A percentile compares a stretch with the other conserved stretches of the same genome.
Evolutionary conservation across 1,140 invertebrate species (phyloP).

Genomic region (Leptopilina clavipes): DNA sequence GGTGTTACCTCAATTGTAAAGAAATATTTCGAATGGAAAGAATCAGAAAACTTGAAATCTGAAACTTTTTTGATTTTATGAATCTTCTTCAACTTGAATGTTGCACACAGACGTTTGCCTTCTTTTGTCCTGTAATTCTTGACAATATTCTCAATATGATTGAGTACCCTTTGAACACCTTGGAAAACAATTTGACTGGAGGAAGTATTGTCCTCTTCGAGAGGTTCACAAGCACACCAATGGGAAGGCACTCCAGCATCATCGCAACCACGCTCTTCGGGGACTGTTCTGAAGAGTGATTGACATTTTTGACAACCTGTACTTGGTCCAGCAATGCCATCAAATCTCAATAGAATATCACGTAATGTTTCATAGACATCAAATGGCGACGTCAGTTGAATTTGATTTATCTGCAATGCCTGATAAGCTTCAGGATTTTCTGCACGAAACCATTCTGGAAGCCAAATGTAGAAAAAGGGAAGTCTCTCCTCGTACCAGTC

Average conservation of each 20-base stretch:
- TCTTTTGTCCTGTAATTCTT: slow-evolving; percentile 63
- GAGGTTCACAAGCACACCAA: slow-evolving; percentile 86
- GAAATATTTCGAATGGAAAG: slow-evolving; percentile 62
- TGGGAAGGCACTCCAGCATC: slow-evolving; percentile 83
- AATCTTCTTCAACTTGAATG: slow-evolving; percentile 71
- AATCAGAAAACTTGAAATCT: slow-evolving; percentile 73
- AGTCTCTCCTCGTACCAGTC: slow-evolving; percentile 93
- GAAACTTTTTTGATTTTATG: slow-evolving; percentile 67
- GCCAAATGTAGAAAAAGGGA: slow-evolving; percentile 86
- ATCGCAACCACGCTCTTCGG: slow-evolving; percentile 80
- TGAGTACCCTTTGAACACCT: slow-evolving; percentile 62
- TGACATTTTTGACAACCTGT: slow-evolving; percentile 79
- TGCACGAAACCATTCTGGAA: slow-evolving; percentile 84
- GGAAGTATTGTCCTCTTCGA: slow-evolving; percentile 65
- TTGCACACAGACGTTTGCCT: slow-evolving; percentile 72
- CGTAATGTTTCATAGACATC: slow-evolving; percentile 85
- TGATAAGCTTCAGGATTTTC: slow-evolving; percentile 79
- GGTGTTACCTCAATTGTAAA: slow-evolving; percentile 70
- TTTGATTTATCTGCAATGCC: slow-evolving; percentile 83
- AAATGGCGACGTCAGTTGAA: slow-evolving; percentile 87
- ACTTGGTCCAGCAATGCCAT: slow-evolving; percentile 68
- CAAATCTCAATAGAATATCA: slow-evolving; percentile 71
- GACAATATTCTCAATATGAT: slow-evolving; percentile 72
- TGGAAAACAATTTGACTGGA: slow-evolving; percentile 68
- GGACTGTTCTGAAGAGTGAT: slow-evolving; percentile 81